Evolutionary conservation across 2,113 vertebrate genomes (phyloP).

Genomic region (Gavia stellata): DNA sequence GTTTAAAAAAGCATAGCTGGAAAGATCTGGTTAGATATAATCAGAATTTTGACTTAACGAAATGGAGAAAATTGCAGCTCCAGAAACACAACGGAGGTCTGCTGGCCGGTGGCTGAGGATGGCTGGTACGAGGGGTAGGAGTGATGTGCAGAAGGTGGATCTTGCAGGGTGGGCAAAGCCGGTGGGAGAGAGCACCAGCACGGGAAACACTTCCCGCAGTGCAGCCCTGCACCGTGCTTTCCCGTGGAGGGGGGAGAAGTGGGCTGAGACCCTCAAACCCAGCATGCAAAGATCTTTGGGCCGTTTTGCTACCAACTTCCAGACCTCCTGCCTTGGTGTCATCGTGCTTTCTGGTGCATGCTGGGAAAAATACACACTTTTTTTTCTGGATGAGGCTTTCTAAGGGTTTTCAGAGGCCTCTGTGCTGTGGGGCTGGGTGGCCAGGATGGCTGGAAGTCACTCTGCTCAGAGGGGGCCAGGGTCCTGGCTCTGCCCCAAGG

Average conservation of each 20-base stretch:
- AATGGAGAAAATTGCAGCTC: neutral
- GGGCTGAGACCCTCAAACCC: neutral
- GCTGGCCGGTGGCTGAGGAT: rapidly evolving
- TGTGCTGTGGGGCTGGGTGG: neutral
- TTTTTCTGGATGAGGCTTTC: neutral
- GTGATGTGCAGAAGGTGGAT: neutral
- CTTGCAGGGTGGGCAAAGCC: neutral
- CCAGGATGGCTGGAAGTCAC: neutral
- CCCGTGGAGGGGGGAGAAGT: neutral
- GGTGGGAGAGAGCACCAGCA: neutral
- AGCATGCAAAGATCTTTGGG: neutral
- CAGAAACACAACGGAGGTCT: neutral
- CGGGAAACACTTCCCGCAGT: rapidly evolving
- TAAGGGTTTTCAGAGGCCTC: neutral
- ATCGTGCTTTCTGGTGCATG: neutral
- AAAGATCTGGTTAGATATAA: neutral
- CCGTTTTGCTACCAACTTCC: neutral
- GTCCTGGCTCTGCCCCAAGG: neutral
- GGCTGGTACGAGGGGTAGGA: rapidly evolving
- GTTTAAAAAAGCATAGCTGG: neutral
- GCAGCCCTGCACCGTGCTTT: rapidly evolving
- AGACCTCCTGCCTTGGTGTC: neutral
- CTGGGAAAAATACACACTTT: rapidly evolving
- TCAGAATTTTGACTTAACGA: neutral
- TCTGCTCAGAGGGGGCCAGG: neutral